phyloP scores from a whole-genome alignment of 2,888 invertebrate species.

The Charanyca ferruginea region DNA sequence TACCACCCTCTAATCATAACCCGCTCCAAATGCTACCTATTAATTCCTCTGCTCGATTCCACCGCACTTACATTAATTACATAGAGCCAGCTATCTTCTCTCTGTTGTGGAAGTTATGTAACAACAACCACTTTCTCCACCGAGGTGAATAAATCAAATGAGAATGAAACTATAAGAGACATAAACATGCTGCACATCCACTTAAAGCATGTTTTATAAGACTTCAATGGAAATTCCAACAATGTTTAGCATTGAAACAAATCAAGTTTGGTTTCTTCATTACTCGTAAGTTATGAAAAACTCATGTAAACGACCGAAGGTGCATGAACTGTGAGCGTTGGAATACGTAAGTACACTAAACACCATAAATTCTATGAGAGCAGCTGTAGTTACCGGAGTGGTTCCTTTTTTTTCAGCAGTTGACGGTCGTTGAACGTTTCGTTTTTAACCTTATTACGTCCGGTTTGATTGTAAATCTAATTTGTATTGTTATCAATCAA shows the following conservation, averaged over 20 bases:
- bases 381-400: conserved; percentile 40
- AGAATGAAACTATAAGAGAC: conserved; percentile 31
- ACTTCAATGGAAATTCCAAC: conserved; percentile 21
- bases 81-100: conserved; percentile 16
- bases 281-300: conserved; percentile 36
- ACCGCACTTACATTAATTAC: conserved; percentile 29
- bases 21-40: conserved; percentile 57
- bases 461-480: conserved; percentile 39
- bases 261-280: conserved; percentile 23
- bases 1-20: conserved; percentile 62
- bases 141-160: conserved; percentile 27
- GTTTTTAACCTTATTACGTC: conserved; percentile 36
- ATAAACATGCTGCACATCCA: conserved; percentile 32
- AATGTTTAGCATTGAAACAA: conserved; percentile 18
- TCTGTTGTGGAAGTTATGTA: conserved; percentile 27
- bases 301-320: conserved; percentile 42
- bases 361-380: conserved; percentile 45
- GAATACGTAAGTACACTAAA: conserved; percentile 58
- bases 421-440: conserved; percentile 31
- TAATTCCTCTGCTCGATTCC: conserved; percentile 46
- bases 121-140: conserved; percentile 50
- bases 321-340: conserved; percentile 36
- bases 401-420: conserved; percentile 47
- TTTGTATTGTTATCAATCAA: conserved; percentile 37
- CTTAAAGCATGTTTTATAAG: conserved; percentile 10